Evolutionary conservation across 2,797 vertebrate genomes (phyloP), one percentile per base, ranked within the genome.

Genomic region (Pseudocheirus occidentalis): DNA sequence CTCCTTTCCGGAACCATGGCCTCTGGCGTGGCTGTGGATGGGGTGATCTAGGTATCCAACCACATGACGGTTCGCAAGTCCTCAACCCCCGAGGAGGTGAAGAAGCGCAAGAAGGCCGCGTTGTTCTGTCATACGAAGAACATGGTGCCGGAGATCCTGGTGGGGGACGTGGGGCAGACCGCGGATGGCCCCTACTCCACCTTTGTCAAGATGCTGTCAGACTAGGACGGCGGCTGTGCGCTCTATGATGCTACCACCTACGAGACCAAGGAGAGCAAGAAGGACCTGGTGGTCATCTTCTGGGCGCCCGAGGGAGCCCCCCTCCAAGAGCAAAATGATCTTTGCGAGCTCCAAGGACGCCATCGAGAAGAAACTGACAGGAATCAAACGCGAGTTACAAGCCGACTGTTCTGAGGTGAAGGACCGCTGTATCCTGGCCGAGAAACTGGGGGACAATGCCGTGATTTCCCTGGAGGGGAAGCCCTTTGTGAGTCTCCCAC

Each of bases 381-480:
- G 99, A 96, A 99, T 99, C 98, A 99, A 99, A 98, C 99, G 99
- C 0, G 99, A 99, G 98, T 99, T 99, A 99, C 99, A 99, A 98
- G 99, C 99, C 97, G 99, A 99, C 40, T 99, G 99, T 96, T 98
- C 99, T 13, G 99, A 99, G 5, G 99, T 99, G 96, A 99, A 99
- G 98, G 99, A 99, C 96, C 99, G 99, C 97, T 98, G 98, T 95
- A 99, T 98, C 96, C 98, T 99, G 94, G 99, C 99, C 31, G 99
- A 99, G 95, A 99, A 99, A 97, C 99, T 99, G 0, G 99, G 99
- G 0, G 99, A 99, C 91, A 97, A 98, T 0, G 98, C 99, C 0
- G 99, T 99, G 97, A 92, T 99, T 98, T 98, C 98, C 97, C 98
- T 99, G 98, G 99, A 99, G 99, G 99, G 99, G 98, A 96, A 97